phyloP scores from a whole-genome alignment of 2,888 invertebrate genomes.

The Bembecia ichneumoniformis region DNA sequence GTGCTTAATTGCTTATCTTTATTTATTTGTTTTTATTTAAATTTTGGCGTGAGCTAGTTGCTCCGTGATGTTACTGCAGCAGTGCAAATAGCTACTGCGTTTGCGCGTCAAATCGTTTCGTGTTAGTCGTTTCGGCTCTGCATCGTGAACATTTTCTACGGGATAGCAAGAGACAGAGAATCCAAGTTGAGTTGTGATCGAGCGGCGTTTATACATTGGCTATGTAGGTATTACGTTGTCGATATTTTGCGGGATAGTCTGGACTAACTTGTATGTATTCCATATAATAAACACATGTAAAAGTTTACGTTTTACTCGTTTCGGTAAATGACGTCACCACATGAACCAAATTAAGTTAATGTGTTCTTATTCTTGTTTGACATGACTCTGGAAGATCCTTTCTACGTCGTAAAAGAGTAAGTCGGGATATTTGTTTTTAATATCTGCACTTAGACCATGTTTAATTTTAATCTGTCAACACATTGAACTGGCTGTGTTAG shows the following conservation, averaged over 20 bases:
- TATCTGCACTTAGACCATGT: no score
- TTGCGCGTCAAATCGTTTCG: neutral
- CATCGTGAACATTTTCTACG: constrained; percentile 21
- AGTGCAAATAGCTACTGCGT: neutral
- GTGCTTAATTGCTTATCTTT: no score
- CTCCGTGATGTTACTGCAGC: neutral
- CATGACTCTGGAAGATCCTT: constrained; percentile 99
- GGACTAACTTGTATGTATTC: constrained; percentile 29
- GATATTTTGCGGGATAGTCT: constrained; percentile 65
- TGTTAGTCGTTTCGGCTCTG: constrained; percentile 17
- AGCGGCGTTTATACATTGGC: constrained; percentile 27
- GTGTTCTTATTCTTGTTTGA: constrained; percentile 67
- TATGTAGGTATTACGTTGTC: constrained; percentile 50
- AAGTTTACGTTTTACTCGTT: constrained; percentile 13
- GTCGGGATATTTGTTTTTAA: constrained; percentile 38
- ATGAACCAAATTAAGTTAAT: constrained; percentile 39
- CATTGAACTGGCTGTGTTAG: no score
- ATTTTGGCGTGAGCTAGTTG: neutral
- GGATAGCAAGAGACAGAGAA: constrained; percentile 57
- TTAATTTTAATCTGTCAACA: no score
- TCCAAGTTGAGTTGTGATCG: constrained; percentile 32
- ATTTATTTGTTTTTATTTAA: no score
- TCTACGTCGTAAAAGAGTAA: constrained; percentile 99
- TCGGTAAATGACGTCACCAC: constrained; percentile 25
- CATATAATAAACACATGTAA: constrained; percentile 2